Evolutionary conservation across 2,113 vertebrate species (phyloP).

Genomic region (Pseudopodoces humilis): DNA sequence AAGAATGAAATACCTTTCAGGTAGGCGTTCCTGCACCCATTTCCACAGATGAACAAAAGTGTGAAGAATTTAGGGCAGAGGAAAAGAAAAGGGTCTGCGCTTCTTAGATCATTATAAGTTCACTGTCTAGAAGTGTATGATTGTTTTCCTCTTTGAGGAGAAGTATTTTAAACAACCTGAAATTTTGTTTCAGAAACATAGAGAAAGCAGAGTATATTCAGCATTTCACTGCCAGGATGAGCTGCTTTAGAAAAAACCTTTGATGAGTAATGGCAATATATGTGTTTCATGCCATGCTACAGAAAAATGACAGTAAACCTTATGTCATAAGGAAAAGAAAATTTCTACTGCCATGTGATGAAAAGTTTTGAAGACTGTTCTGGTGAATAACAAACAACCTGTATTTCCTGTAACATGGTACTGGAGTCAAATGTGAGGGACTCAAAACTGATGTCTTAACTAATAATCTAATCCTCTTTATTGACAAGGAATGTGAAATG

Average conservation of each 20-base stretch:
- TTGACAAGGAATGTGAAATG: background rate
- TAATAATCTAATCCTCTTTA: background rate
- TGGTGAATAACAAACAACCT: background rate
- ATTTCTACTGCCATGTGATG: background rate
- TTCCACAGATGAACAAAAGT: background rate
- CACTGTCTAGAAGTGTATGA: background rate
- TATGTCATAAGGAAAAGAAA: background rate
- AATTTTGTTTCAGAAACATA: background rate
- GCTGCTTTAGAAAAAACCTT: background rate
- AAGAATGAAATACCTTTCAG: background rate
- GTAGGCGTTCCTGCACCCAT: background rate
- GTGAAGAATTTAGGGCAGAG: background rate
- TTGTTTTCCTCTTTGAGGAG: background rate
- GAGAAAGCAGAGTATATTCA: background rate
- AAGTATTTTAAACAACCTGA: background rate
- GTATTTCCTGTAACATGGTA: background rate
- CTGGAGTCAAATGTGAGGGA: background rate
- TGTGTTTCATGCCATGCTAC: accelerated
- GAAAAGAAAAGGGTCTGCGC: background rate
- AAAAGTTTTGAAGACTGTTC: background rate
- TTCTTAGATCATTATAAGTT: background rate
- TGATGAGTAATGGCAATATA: background rate
- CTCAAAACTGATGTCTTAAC: background rate
- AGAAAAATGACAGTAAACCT: background rate
- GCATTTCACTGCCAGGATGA: background rate